Base-by-base conservation (phyloP, 2,888 invertebrate genomes). In the Entomobrya proxima region DNA sequence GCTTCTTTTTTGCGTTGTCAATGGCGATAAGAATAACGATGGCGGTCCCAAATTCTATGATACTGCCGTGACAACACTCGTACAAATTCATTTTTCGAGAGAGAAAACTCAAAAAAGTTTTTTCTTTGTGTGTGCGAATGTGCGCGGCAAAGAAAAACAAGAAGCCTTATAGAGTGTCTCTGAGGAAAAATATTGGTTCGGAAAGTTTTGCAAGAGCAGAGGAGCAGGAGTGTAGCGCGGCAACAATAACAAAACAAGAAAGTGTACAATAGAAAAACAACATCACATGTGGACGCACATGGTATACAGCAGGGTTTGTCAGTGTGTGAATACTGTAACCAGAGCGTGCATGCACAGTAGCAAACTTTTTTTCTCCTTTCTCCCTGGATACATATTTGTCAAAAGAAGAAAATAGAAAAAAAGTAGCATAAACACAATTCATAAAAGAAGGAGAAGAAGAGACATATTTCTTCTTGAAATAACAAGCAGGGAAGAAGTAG, bases 111-210 rank as follows among this genome's bases (percentile, higher is more conserved):
- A 30, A 58, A n/a, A n/a, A 58, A 58, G 32, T 4, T 30, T 35
- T 64, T 64, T 18, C 18, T 35, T 18, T 11, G 11, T 27, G 21
- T 15, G 5, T 32, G 61, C 35, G 18, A 64, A 64, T 35, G 35
- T 44, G 32, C 64, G 24, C n/a, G 64, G 1, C 2, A 58, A 15
- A 30, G 6, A 30, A 13, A 37, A 67, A 37, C 7, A 40, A 24
- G 44, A 15, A 69, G 72, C 44, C 15, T 7, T 11, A 40, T 32
- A 30, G 50, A 61, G 55, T 80, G 83, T 87, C 87, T 88, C 88
- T 21, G 24, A 86, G 88, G 88, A 84, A 84, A 87, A 88, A 88
- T 88, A 87, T 88, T 85, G 86, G 88, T 85, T 86, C 85, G 80
- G 83, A 83, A 87, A 88, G 72, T 88, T 86, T 76, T 75, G 61